Conservation (phyloP, 2,113 vertebrate species). For the Pollachius pollachius region DNA sequence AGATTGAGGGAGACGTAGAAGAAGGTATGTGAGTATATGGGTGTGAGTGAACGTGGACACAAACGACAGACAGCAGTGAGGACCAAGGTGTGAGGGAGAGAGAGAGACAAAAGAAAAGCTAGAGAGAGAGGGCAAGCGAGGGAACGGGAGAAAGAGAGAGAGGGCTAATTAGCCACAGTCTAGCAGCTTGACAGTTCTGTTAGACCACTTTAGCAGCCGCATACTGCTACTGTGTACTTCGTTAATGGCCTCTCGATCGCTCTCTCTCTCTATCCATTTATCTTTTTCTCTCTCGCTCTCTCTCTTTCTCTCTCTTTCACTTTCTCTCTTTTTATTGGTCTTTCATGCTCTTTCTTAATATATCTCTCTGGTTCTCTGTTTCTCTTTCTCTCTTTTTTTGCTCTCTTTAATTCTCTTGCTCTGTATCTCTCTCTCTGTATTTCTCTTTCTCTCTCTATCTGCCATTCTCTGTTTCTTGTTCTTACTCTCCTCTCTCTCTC, state of each 20-base stretch:
- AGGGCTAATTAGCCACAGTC: conserved; percentile 68
- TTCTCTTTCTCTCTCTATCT: no score
- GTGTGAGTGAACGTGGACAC: conserved; percentile 3
- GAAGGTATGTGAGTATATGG: neutral
- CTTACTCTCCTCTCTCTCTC: no score
- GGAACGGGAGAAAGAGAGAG: conserved; percentile 32
- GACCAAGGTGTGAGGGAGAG: conserved; percentile 10
- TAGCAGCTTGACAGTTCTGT: conserved; percentile 66
- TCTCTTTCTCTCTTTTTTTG: no score
- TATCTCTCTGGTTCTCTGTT: no score
- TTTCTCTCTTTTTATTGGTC: no score
- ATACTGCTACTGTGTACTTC: conserved; percentile 56
- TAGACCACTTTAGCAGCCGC: conserved; percentile 64
- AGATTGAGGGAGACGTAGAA: neutral
- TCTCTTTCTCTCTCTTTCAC: no score
- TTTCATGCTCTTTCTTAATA: no score
- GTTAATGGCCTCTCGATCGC: conserved; percentile 55
- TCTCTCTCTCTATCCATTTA: conserved; percentile 2
- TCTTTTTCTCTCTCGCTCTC: no score
- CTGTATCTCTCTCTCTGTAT: no score
- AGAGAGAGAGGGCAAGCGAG: conserved; percentile 31
- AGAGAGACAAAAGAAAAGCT: conserved; percentile 48
- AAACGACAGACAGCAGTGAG: conserved; percentile 7
- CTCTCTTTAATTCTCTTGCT: no score
- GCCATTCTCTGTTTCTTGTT: no score